Evolutionary conservation across 2,797 vertebrate genomes (phyloP), one percentile per base, ranked within the genome.

Genomic region (Micromesistius poutassou): DNA sequence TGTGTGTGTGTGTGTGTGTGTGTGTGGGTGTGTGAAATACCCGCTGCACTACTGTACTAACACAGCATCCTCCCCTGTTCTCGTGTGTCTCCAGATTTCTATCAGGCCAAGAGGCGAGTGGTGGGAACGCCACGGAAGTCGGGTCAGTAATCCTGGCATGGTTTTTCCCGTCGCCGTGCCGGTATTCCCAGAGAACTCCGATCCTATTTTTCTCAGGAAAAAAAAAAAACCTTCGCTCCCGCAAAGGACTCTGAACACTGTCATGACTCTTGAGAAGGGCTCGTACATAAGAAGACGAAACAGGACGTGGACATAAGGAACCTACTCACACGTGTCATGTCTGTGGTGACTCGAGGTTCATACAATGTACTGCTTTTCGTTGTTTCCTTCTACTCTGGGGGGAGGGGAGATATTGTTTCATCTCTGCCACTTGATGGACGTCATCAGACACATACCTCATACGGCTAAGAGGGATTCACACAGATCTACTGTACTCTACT

Each of bases 101-200:
- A 97, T 83, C 93, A 93, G 86, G 87, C 95, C 35, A 98, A 98
- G 87, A 83, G 94, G 79, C 93, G 95, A 90, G 87, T 93, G 0
- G 81, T 95, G 74, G 86, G 76, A 78, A 91, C 84, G 75, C 86
- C 91, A 0, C 88, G 86, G 77, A 95, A 95, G 83, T 94, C 95
- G 28, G 94, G 89, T 75, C 93, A 93, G 75, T 98, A 91, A 97
- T 70, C 55, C 22, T 5, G 55, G 55, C 55, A 2, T 25, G n/a
- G n/a, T n/a, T n/a, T n/a, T 62, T 70, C 40, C 8, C 0, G 2
- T 22, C 3, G 12, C 38, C 36, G 40, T 77, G 81, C 78, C 78
- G 77, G 76, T 6, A 74, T 76, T 78, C 75, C 78, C 77, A 35
- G 50, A 86, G 50, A 78, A 75, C 77, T 71, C 72, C 77, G 77